Base-by-base conservation (phyloP, 2,797 vertebrate species). In the Cephalopachus bancanus region DNA sequence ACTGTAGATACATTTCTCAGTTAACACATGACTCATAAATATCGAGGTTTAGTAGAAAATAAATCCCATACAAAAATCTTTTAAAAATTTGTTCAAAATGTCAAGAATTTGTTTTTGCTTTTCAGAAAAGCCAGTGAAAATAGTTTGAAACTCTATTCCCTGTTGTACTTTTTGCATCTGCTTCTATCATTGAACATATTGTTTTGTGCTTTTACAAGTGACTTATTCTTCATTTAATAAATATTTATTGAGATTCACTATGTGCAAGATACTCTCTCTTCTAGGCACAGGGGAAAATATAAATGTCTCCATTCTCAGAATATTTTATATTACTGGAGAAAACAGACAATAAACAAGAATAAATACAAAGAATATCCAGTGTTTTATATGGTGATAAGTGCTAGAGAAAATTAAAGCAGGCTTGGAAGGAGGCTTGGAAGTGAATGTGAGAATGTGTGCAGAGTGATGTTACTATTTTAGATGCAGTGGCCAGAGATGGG, bases 21-120 rank as follows among this genome's bases (percentile, higher is more conserved):
- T 78, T 88, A 83, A 19, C 49, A 81, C 12, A 75, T 94, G 64
- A 28, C 17, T 86, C 57, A 89, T 5, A 92, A 89, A 71, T 67
- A 64, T 16, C 71, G 53, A 95, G 37, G 81, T 85, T 93, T 91
- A 74, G 72, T 69, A 83, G 64, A 51, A 84, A 96, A 87, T 69
- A 33, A 67, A 49, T 51, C 17, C 15, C 11, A 79, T 20, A 49
- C 6, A 57, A 93, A 81, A 88, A 62, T 15, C 20, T 51, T 91
- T 89, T 11, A 55, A 72, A 92, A 81, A 2, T 49, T 30, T 92
- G 22, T 60, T 53, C 19, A 88, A 93, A 89, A 95, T 91, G 62
- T 28, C 30, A 81, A 72, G 26, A 88, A 67, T 62, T 60, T 74
- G 10, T 16, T 85, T 84, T 62, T 80, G 20, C 62, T 67, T 80